These are phyloP conservation scores for Simalia tracyae DNA, from an alignment of 2,797 vertebrate genomes.

Conservation along the genomic window DNA sequence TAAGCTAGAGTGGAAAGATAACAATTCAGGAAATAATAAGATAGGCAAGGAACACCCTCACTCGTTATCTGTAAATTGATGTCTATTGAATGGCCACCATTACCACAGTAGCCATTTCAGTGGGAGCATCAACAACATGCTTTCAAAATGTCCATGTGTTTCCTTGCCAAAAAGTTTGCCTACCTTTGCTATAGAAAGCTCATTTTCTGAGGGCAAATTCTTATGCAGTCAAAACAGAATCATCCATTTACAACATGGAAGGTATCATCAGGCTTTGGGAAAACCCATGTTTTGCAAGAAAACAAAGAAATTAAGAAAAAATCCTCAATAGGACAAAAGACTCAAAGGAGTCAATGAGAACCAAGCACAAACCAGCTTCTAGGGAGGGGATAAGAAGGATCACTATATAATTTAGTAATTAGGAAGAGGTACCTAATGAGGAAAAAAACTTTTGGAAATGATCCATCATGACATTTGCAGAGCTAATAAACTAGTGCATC, in stretches of 20 bases:
- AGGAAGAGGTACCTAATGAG: neutral
- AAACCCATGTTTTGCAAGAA: neutral
- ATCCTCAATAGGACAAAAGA: neutral
- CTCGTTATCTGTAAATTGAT: no score
- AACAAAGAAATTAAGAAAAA: neutral
- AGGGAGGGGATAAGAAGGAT: neutral
- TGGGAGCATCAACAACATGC: neutral
- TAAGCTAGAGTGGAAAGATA: no score
- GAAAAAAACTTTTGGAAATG: neutral
- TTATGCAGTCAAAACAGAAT: neutral
- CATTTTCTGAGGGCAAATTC: neutral
- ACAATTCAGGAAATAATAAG: no score
- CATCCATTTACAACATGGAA: neutral
- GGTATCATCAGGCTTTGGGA: neutral
- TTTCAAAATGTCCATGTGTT: neutral
- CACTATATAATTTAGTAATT: neutral
- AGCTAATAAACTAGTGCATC: neutral
- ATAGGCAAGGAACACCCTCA: neutral
- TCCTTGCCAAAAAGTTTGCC: neutral
- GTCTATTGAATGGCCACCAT: neutral
- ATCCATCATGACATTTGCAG: neutral
- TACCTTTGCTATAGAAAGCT: neutral
- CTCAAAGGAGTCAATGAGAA: neutral
- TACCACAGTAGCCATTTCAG: neutral
- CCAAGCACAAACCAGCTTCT: neutral